Base-by-base conservation (phyloP, 1,140 invertebrate genomes). In the Limonius californicus region DNA sequence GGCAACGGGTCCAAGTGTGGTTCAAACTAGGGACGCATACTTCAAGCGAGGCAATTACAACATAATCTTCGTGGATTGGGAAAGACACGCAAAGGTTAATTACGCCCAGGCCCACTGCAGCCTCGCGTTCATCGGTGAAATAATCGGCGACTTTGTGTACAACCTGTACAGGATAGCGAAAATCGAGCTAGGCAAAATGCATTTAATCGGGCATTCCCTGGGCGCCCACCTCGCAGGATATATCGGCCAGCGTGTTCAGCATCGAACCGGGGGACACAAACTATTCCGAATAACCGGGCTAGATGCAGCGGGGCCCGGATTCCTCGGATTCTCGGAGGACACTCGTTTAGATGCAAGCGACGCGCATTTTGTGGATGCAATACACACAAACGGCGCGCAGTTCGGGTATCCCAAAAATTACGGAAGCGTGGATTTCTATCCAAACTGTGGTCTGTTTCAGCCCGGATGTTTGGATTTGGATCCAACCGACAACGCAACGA, bases 161-260 rank as follows among this genome's bases (percentile, higher is more conserved):
- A 73, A 75, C 53, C 56, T 78, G 1, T 16, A 57, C 27, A 43
- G 15, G 0, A 62, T 71, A 30, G 16, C 11, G 0, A 57, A 70
- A 18, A 4, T 73, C 0, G 55, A 61, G 0, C 59, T 67, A 9
- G 68, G 78, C 1, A 73, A 81, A 54, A 81, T 89, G 57, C 90
- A 94, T 72, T 71, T 94, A 12, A 83, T 94, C 54, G 92, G 91
- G 0, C 91, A 92, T 77, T 92, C 90, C 64, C 77, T 94, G 2
- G 91, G 91, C 0, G 85, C 90, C 0, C 91, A 94, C 7, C 15
- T 55, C 8, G 27, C 21, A 7, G 53, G 53, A 19, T 11, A 27
- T 9, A 14, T 55, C 21, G 53, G 53, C 2, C 53, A 55, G 15
- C 12, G 21, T 2, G 30, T 55, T 30, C 53, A 27, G 15, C 18